Evolutionary conservation across 2,797 vertebrate genomes (phyloP).

Genomic region (Sebastes kiyomatsui): DNA sequence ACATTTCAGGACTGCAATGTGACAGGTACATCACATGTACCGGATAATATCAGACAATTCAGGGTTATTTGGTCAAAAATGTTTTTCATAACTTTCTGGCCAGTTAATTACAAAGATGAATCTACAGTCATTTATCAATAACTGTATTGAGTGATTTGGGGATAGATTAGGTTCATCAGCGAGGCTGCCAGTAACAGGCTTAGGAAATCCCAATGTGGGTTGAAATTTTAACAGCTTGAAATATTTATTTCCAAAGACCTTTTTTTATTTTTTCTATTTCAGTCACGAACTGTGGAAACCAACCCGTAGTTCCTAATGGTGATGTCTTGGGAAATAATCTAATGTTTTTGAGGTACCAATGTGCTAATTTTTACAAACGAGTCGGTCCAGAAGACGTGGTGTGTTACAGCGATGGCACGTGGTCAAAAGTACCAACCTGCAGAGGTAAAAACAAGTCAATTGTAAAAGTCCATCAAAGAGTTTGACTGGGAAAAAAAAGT

Average conservation of each 20-base stretch:
- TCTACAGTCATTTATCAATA: not conserved
- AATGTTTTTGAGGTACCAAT: slow-evolving; percentile 22
- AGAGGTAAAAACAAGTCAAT: slow-evolving; percentile 10
- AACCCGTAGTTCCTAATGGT: not conserved
- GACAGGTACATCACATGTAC: no score
- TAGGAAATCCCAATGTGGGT: not conserved
- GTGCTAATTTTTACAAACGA: accelerated
- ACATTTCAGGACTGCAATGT: no score
- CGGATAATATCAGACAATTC: no score
- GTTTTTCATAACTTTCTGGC: not conserved
- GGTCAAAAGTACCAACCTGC: slow-evolving; percentile 46
- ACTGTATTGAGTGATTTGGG: not conserved
- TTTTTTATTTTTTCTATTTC: slow-evolving; percentile 1
- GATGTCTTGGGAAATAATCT: accelerated
- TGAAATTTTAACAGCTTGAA: not conserved
- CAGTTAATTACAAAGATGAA: not conserved
- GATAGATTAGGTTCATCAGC: not conserved
- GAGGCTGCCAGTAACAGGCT: not conserved
- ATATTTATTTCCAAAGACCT: not conserved
- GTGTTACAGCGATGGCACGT: slow-evolving; percentile 41
- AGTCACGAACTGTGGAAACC: slow-evolving; percentile 17
- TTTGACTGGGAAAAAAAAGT: not conserved
- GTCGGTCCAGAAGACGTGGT: slow-evolving; percentile 11
- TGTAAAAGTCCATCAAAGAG: accelerated
- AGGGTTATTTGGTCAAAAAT: not conserved